Percentiles rank a stretch among this genome's conserved stretches.
phyloP scores from a whole-genome alignment of 1,140 invertebrate genomes.

The Eulimnadia texana region DNA sequence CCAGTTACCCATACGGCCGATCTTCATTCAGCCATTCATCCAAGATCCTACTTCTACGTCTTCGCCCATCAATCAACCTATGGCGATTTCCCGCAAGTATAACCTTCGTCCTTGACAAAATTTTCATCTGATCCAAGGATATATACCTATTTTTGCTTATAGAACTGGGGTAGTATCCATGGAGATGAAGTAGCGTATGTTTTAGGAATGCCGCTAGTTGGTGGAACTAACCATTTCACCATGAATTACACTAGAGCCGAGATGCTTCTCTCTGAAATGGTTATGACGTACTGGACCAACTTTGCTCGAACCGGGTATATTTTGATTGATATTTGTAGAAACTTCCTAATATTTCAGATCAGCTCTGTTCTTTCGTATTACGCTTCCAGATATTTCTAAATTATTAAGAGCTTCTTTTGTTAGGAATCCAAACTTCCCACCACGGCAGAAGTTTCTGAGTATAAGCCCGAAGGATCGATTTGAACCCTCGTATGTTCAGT shows the following conservation, averaged over 20 bases:
- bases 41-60: conserved; percentile 66
- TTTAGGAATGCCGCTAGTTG: conserved; percentile 69
- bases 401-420: no score
- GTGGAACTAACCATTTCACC: conserved; percentile 53
- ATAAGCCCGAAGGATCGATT: conserved; percentile 46
- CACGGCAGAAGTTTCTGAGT: conserved; percentile 38
- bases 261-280: conserved; percentile 57
- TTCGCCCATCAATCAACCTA: conserved; percentile 87
- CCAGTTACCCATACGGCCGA: conserved; percentile 15
- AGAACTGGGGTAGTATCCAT: conserved; percentile 62
- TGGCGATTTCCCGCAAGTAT: conserved; percentile 74
- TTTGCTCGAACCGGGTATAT: conserved; percentile 67
- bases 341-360: no score
- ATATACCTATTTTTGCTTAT: no score
- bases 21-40: conserved; percentile 22
- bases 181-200: conserved; percentile 86
- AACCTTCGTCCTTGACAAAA: no score
- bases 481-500: conserved; percentile 40
- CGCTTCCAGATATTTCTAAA: no score
- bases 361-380: no score
- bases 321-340: not conserved
- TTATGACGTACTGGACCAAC: conserved; percentile 77
- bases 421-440: conserved; percentile 58
- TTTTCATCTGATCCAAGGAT: no score
- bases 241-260: conserved; percentile 56